phyloP scores from a whole-genome alignment of 2,797 vertebrate genomes.

The Oreochromis grahami region DNA sequence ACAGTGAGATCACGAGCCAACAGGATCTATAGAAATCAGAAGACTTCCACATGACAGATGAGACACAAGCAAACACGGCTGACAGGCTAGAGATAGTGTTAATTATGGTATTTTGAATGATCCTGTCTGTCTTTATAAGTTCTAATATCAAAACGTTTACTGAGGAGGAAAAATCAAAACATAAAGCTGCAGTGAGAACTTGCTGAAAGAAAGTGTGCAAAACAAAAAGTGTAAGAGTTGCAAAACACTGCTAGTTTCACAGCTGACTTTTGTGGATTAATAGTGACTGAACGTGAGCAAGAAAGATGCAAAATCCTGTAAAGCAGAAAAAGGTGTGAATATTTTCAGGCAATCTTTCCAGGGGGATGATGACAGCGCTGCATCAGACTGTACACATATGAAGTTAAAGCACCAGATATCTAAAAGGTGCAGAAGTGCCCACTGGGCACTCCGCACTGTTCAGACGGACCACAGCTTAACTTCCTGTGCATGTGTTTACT shows the following conservation, averaged over 20 bases:
- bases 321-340: neutral
- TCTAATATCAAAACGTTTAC: neutral
- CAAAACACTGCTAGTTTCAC: neutral
- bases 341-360: neutral
- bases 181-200: neutral
- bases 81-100: neutral
- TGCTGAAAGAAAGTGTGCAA: neutral
- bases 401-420: neutral
- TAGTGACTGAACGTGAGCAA: fast-evolving
- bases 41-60: neutral
- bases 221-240: neutral
- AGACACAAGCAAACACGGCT: neutral
- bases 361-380: neutral
- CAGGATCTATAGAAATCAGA: neutral
- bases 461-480: neutral
- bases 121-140: neutral
- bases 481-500: neutral
- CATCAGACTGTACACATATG: neutral
- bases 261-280: neutral
- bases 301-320: neutral
- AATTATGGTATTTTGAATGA: neutral
- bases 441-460: neutral
- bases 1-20: neutral
- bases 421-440: neutral
- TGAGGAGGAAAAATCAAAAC: neutral